A percentile compares a stretch with the other conserved stretches of the same genome.
Evolutionary conservation across 2,113 vertebrate genomes (phyloP).

Genomic region (Megaceryle maxima): DNA sequence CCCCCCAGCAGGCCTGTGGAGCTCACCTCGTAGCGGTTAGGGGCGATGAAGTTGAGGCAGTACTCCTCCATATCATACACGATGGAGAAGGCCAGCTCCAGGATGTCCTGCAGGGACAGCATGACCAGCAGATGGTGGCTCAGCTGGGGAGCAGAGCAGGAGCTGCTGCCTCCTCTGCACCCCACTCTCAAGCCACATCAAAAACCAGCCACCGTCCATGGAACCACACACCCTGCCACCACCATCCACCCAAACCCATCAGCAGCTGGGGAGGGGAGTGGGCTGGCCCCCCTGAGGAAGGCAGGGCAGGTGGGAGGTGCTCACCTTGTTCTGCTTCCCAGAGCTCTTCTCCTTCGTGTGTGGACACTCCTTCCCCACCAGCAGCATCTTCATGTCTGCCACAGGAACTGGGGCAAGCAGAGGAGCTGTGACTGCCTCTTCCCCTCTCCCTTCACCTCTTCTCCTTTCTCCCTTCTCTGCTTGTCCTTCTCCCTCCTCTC

Average conservation of each 20-base stretch:
- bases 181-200: background rate
- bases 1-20: background rate
- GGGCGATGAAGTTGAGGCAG: conserved; percentile 91
- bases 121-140: background rate
- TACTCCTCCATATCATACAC: conserved; percentile 90
- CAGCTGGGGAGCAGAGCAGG: background rate
- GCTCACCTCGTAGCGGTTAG: conserved; percentile 90
- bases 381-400: conserved; percentile 87
- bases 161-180: background rate
- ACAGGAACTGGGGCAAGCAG: conserved; percentile 83
- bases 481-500: background rate
- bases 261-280: background rate
- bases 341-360: conserved; percentile 92
- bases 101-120: conserved; percentile 80
- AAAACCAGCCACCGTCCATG: background rate
- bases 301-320: background rate
- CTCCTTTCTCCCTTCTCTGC: background rate
- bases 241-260: background rate
- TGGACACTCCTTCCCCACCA: conserved; percentile 92
- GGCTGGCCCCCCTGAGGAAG: background rate
- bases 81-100: conserved; percentile 92
- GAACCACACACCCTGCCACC: background rate
- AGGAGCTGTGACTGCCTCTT: background rate
- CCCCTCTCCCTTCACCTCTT: background rate
- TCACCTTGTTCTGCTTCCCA: conserved; percentile 95